Conservation (phyloP, 2,888 invertebrate genomes). For the Aphodius granarius region DNA sequence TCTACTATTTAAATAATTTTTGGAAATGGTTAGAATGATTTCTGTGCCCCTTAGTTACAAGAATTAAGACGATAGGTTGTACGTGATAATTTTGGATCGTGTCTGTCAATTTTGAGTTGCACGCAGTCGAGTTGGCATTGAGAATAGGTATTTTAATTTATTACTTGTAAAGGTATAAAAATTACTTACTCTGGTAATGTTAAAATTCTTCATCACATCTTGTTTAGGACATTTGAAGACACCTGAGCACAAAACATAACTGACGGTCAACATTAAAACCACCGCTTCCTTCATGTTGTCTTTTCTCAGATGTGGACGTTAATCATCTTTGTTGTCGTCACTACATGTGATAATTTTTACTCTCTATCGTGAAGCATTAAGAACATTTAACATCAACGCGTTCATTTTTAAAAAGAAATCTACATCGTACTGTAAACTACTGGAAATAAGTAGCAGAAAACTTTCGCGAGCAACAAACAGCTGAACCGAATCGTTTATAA, state of each 20-base stretch:
- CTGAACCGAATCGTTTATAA: not conserved
- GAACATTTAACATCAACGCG: not conserved
- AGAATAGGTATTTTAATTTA: not conserved
- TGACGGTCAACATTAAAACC: not conserved
- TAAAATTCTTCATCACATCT: constrained; percentile 66
- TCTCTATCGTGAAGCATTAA: not conserved
- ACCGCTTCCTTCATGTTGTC: not conserved
- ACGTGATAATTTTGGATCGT: too few species aligned
- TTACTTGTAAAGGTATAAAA: not conserved
- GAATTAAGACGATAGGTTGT: too few species aligned
- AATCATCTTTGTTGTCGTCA: not conserved
- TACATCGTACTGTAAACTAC: not conserved
- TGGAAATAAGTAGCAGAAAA: not conserved
- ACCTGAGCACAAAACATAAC: constrained; percentile 52
- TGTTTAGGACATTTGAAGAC: constrained; percentile 71
- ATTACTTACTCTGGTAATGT: constrained; percentile 64
- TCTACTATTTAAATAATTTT: not conserved
- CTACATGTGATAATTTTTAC: not conserved
- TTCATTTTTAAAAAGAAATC: not conserved
- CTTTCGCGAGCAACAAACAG: not conserved
- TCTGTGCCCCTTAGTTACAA: too few species aligned
- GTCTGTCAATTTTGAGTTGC: too few species aligned
- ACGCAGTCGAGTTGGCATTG: too few species aligned
- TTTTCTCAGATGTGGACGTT: not conserved
- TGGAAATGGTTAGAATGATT: too few species aligned